Percentiles rank a stretch among this genome's conserved stretches.
Evolutionary conservation across 2,888 invertebrate genomes (phyloP).

Genomic region (Mayetiola destructor): DNA sequence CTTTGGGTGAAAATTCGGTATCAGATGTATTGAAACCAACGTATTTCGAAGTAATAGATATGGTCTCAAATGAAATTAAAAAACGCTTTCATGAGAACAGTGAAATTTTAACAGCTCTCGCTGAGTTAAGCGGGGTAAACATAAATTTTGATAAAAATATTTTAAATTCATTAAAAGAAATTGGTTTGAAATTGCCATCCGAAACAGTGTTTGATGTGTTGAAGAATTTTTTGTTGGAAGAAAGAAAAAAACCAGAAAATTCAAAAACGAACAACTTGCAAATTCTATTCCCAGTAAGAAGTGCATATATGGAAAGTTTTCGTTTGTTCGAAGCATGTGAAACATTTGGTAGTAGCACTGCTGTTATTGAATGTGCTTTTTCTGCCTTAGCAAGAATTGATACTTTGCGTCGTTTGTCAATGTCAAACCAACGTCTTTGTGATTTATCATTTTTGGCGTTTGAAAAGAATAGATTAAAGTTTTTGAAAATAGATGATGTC

Average conservation of each 20-base stretch:
- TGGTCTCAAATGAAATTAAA: not conserved
- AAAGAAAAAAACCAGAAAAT: not conserved
- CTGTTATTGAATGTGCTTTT: slow-evolving; percentile 2
- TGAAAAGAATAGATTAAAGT: not conserved
- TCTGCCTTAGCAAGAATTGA: not conserved
- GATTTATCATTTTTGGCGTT: not conserved
- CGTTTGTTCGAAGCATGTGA: not conserved
- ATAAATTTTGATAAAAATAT: not conserved
- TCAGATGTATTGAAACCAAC: not conserved
- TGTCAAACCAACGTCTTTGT: not conserved
- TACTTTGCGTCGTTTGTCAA: not conserved
- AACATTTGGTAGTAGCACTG: slow-evolving; percentile 5
- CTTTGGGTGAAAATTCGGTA: not conserved
- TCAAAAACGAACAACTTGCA: not conserved
- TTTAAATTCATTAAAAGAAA: not conserved
- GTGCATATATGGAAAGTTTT: not conserved
- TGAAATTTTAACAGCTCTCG: not conserved
- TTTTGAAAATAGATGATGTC: not conserved
- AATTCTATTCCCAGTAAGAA: not conserved
- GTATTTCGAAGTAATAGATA: not conserved
- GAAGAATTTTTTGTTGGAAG: no score
- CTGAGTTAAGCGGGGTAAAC: not conserved
- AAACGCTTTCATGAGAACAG: not conserved
- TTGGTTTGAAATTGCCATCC: not conserved
- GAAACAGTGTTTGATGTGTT: no score